These are phyloP conservation scores for Phenganax stokvisi DNA, from an alignment of 92 coral and sea anemone genomes.

Conservation along the genomic window DNA sequence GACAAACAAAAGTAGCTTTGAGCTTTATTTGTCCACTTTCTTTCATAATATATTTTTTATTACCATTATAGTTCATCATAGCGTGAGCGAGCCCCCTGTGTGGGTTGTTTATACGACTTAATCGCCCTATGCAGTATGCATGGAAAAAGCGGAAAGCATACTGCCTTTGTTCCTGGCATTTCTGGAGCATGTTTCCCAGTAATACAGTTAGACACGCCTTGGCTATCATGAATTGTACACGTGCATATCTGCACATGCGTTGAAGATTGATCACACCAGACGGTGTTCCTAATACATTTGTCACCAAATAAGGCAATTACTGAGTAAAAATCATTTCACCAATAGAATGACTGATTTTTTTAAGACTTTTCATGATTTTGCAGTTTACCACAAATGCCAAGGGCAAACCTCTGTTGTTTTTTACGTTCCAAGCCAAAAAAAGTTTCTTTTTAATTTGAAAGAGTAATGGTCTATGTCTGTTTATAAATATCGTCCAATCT, in stretches of 20 bases:
- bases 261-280: background rate
- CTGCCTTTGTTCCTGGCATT: background rate
- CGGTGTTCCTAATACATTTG: no score
- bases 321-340: no score
- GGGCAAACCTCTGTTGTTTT: no score
- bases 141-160: background rate
- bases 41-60: background rate
- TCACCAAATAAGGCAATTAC: no score
- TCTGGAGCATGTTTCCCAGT: constrained; percentile 12
- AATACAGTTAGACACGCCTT: background rate
- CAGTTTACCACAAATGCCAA: no score
- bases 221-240: constrained; percentile 1
- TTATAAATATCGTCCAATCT: no score
- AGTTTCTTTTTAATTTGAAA: no score
- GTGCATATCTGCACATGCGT: constrained; percentile 12
- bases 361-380: no score
- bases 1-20: background rate
- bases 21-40: background rate
- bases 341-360: no score
- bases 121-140: background rate
- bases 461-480: no score
- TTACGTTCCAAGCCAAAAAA: no score
- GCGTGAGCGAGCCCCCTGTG: constrained; percentile 1
- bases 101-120: background rate
- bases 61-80: background rate